Conservation (phyloP, 2,888 invertebrate species). For the Charanyca ferruginea region DNA sequence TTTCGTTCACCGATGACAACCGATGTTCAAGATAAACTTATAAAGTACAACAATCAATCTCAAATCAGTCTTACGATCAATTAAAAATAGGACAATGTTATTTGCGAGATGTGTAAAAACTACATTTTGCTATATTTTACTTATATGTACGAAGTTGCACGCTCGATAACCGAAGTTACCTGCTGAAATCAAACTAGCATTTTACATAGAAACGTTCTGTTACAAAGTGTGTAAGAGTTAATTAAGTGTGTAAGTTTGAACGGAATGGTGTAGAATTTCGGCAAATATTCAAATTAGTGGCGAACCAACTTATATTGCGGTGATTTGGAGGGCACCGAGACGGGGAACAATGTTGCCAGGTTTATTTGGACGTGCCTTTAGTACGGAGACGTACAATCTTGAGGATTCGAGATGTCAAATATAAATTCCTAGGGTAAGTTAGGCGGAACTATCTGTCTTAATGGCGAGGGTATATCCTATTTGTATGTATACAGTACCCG, state of each 20-base stretch:
- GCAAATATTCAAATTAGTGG: constrained; percentile 53
- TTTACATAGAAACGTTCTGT: constrained; percentile 2
- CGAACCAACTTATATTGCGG: constrained; percentile 46
- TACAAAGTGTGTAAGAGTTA: no score
- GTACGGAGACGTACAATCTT: constrained; percentile 6
- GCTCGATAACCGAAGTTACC: background rate
- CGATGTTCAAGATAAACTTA: no score
- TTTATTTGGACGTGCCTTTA: constrained; percentile 19
- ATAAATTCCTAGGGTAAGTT: constrained; percentile 27
- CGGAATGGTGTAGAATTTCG: constrained; percentile 24
- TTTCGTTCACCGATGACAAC: no score
- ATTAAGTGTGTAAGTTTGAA: constrained; percentile 39
- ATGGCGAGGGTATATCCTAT: background rate
- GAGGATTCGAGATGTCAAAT: constrained; percentile 9
- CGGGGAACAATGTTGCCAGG: constrained; percentile 28
- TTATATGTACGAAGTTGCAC: background rate
- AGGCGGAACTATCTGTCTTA: constrained; percentile 4
- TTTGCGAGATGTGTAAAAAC: no score
- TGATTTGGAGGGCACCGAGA: constrained; percentile 25
- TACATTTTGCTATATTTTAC: no score
- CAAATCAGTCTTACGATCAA: no score
- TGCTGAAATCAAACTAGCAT: background rate
- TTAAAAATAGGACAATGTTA: no score
- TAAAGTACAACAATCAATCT: no score
- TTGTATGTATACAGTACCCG: background rate